Percentiles rank a stretch among this genome's conserved stretches.
phyloP scores from a whole-genome alignment of 2,113 vertebrate genomes.

The Grantiella picta region DNA sequence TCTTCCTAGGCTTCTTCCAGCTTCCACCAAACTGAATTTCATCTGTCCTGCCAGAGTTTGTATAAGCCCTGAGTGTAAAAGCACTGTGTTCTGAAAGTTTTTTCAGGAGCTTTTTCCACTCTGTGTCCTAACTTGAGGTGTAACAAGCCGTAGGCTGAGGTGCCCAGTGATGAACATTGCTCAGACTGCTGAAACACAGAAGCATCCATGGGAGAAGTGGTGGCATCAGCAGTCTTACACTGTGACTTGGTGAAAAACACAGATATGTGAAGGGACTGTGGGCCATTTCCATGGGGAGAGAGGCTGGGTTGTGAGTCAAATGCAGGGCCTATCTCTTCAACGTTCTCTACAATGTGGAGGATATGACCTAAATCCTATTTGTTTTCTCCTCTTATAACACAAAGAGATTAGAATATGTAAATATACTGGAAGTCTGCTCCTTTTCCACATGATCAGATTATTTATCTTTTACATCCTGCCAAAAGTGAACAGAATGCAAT shows the following conservation, averaged over 20 bases:
- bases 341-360: background rate
- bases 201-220: fast-evolving
- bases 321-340: fast-evolving
- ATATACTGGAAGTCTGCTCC: constrained; percentile 66
- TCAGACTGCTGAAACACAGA: background rate
- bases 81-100: background rate
- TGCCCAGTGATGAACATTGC: background rate
- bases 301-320: background rate
- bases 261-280: background rate
- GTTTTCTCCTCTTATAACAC: constrained; percentile 61
- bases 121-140: background rate
- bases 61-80: background rate
- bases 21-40: background rate
- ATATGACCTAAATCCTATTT: constrained; percentile 46
- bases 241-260: fast-evolving
- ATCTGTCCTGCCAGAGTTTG: background rate
- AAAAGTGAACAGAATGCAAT: constrained; percentile 63
- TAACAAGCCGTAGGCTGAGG: background rate
- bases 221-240: fast-evolving
- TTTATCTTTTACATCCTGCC: constrained; percentile 68
- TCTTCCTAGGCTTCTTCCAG: background rate
- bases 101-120: background rate
- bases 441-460: constrained; percentile 66
- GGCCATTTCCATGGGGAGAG: background rate
- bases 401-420: constrained; percentile 57